Evolutionary conservation across 2,888 invertebrate species (phyloP).

Genomic region (Lasioglossum oenotherae): DNA sequence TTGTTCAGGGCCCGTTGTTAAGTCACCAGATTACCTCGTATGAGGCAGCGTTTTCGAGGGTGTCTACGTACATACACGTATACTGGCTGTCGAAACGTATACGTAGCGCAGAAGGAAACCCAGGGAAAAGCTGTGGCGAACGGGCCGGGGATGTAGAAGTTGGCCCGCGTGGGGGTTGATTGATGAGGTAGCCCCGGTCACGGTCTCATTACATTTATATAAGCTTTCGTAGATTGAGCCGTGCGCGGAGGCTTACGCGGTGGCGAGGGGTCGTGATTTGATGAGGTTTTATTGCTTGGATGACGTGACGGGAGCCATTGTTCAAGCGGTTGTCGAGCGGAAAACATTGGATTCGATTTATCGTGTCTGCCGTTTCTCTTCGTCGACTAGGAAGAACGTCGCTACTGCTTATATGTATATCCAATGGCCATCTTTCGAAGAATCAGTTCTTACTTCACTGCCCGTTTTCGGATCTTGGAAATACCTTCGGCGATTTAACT

Average conservation of each 20-base stretch:
- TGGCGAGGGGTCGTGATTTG: constrained; percentile 83
- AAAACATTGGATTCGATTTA: constrained; percentile 76
- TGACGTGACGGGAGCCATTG: constrained; percentile 79
- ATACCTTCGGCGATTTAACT: neutral
- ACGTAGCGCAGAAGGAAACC: constrained; percentile 64
- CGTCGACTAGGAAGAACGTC: neutral
- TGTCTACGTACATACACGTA: constrained; percentile 28
- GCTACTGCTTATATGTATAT: constrained; percentile 2
- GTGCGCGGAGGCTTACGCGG: constrained; percentile 81
- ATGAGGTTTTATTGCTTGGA: constrained; percentile 84
- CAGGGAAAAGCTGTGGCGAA: constrained; percentile 57
- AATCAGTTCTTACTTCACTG: neutral
- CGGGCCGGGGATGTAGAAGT: constrained; percentile 54
- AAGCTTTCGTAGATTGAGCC: constrained; percentile 84
- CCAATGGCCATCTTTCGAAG: constrained; percentile 17
- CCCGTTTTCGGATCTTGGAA: neutral
- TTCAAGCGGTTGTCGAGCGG: constrained; percentile 66
- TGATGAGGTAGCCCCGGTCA: constrained; percentile 83
- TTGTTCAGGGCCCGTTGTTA: constrained; percentile 74
- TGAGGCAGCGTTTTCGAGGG: constrained; percentile 61
- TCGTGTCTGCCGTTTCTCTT: constrained; percentile 44
- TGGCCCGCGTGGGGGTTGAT: constrained; percentile 77
- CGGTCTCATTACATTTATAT: constrained; percentile 85
- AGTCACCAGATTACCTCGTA: constrained; percentile 75
- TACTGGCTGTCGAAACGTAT: constrained; percentile 53